A percentile compares a stretch with the other conserved stretches of the same genome.
Evolutionary conservation across 2,888 invertebrate genomes (phyloP).

Genomic region (Acholoe squamosa): DNA sequence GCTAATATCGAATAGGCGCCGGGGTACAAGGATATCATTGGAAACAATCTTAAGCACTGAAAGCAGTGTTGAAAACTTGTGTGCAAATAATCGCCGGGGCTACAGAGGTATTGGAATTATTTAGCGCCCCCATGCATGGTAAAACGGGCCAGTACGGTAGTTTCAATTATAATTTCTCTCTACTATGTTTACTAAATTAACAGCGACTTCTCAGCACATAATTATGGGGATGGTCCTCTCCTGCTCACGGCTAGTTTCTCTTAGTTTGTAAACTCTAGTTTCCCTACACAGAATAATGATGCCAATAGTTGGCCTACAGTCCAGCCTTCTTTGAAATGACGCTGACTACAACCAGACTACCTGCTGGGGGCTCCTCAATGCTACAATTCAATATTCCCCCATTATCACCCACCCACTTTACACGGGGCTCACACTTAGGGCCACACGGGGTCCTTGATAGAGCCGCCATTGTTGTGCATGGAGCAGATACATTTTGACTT

Average conservation of each 20-base stretch:
- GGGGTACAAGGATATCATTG: too few relatives aligned
- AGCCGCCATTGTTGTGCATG: not conserved
- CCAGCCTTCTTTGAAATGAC: not conserved
- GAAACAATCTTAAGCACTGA: too few relatives aligned
- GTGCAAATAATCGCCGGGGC: too few relatives aligned
- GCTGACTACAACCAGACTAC: not conserved
- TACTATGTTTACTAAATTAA: not conserved
- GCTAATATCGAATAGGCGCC: too few relatives aligned
- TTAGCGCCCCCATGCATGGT: too few relatives aligned
- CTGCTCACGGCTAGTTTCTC: not conserved
- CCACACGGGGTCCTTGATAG: not conserved
- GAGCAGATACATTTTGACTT: not conserved
- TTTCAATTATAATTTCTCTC: not conserved
- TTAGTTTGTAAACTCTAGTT: not conserved
- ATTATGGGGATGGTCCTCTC: not conserved
- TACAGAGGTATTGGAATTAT: too few relatives aligned
- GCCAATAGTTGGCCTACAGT: not conserved
- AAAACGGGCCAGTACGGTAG: too few relatives aligned
- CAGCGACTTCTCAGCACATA: conserved; percentile 1
- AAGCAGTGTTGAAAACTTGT: too few relatives aligned
- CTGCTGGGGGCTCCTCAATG: conserved; percentile 5
- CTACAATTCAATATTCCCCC: not conserved
- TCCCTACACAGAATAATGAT: not conserved
- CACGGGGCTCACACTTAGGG: not conserved
- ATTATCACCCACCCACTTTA: conserved; percentile 15